A percentile compares a stretch with the other conserved stretches of the same genome.
phyloP scores from a whole-genome alignment of 2,888 invertebrate genomes.

The Pseudococcus longispinus region DNA sequence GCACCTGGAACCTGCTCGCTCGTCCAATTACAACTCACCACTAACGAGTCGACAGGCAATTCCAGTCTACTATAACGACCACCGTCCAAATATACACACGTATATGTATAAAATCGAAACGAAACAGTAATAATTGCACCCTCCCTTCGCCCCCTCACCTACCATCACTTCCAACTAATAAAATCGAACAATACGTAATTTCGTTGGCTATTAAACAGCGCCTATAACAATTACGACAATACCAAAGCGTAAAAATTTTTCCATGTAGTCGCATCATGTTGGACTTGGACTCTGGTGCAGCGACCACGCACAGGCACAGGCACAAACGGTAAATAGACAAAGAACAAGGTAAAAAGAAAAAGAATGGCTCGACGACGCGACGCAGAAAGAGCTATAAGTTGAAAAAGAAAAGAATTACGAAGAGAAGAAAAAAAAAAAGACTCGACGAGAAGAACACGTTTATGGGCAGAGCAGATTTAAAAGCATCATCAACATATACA shows the following conservation, averaged over 20 bases:
- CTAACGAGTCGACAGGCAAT: too few relatives aligned
- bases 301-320: conserved; percentile 1
- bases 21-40: not conserved
- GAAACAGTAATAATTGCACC: not conserved
- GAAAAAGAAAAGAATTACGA: not conserved
- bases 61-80: not conserved
- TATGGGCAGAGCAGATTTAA: conserved; percentile 48
- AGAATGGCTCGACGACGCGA: not conserved
- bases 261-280: conserved; percentile 3
- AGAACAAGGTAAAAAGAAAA: conserved; percentile 1
- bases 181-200: conserved; percentile 13
- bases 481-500: conserved; percentile 53
- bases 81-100: not conserved
- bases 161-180: not conserved
- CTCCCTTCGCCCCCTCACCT: not conserved
- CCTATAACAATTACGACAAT: not conserved
- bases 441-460: conserved; percentile 44
- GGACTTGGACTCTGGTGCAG: not conserved
- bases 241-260: conserved; percentile 9
- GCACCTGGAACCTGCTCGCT: not conserved
- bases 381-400: not conserved
- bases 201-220: conserved; percentile 13
- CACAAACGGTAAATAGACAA: not conserved
- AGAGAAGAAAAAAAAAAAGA: conserved; percentile 9
- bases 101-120: not conserved